phyloP scores from a whole-genome alignment of 2,113 vertebrate genomes.

The Elanoides forficatus region DNA sequence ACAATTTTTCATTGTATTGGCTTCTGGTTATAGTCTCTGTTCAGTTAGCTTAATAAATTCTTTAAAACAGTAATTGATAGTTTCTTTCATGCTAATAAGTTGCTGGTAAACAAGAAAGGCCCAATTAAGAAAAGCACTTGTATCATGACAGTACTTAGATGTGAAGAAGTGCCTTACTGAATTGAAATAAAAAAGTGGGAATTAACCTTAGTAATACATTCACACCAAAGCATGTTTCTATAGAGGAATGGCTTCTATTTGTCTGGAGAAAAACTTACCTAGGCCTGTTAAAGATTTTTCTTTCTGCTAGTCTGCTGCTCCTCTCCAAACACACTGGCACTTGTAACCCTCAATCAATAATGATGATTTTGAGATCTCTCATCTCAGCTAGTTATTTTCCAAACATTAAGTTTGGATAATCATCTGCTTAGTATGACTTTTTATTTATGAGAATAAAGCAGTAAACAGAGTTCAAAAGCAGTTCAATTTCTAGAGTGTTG shows the following conservation, averaged over 20 bases:
- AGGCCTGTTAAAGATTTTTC: not conserved
- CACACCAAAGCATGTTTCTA: not conserved
- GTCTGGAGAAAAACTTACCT: not conserved
- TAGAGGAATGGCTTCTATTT: not conserved
- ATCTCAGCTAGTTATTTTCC: not conserved
- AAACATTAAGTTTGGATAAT: not conserved
- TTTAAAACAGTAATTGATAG: not conserved
- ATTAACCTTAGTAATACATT: not conserved
- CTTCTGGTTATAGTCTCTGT: not conserved
- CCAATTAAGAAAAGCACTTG: not conserved
- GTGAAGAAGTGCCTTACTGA: not conserved
- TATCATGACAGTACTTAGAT: not conserved
- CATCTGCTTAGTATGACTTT: not conserved
- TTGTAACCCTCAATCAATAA: not conserved
- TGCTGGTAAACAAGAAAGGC: not conserved
- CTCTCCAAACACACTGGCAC: not conserved
- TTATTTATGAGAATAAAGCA: not conserved
- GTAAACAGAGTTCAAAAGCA: not conserved
- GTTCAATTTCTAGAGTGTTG: not conserved
- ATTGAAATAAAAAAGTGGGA: not conserved
- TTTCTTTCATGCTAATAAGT: not conserved
- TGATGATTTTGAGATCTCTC: not conserved
- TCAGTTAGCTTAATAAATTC: not conserved
- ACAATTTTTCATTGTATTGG: not conserved
- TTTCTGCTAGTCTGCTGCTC: not conserved